These are phyloP conservation scores for Canis aureus DNA, from an alignment of 2,113 vertebrate genomes.

Conservation along the genomic window DNA sequence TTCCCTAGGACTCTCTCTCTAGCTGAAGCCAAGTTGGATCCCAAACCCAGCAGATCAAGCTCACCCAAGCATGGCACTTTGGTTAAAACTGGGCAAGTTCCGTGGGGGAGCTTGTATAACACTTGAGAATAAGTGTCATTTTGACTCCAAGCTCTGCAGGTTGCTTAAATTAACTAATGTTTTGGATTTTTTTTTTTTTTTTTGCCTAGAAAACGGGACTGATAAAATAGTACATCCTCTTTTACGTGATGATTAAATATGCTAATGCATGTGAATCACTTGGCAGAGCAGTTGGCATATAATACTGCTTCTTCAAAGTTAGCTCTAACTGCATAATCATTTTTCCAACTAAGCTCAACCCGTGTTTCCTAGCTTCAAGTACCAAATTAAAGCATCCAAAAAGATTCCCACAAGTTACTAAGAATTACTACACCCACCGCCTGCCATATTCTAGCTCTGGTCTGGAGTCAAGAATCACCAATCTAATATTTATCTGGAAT, in stretches of 20 bases:
- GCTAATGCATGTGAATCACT: background rate
- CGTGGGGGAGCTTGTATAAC: background rate
- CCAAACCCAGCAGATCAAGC: background rate
- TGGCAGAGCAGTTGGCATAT: background rate
- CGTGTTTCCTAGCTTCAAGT: background rate
- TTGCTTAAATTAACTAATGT: background rate
- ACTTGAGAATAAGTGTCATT: background rate
- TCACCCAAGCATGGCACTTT: too few species aligned
- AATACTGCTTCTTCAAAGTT: background rate
- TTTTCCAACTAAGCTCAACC: background rate
- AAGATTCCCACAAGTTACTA: background rate
- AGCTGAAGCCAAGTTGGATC: background rate
- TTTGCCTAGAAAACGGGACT: background rate
- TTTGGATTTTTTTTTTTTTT: background rate
- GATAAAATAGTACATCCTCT: background rate
- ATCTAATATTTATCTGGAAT: constrained; percentile 15
- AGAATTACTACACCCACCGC: background rate
- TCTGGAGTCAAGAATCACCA: constrained; percentile 1
- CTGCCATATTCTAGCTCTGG: constrained; percentile 2
- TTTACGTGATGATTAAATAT: background rate
- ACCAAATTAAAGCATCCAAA: background rate
- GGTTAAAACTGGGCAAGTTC: background rate
- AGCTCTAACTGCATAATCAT: background rate
- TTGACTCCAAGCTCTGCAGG: background rate
- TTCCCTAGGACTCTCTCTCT: background rate